Evolutionary conservation across 2,113 vertebrate genomes (phyloP), one percentile per base, ranked within the genome.

Genomic region (Nothoprocta pentlandii): DNA sequence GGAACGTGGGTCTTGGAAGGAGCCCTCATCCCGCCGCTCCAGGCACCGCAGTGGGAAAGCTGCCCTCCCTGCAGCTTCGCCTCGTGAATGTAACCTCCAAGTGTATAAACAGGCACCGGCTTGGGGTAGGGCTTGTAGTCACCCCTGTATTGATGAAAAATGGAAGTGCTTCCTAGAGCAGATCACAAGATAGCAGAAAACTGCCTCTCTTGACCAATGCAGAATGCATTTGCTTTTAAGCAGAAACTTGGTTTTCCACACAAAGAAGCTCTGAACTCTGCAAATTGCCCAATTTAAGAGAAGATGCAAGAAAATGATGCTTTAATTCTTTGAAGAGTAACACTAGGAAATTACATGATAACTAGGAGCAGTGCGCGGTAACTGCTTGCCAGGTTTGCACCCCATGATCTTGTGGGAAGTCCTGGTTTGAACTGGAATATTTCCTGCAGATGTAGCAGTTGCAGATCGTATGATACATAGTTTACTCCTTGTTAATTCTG

Each of bases 401-500:
- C 8, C 3, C 6, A 64, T 4, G 2, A 77, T 69, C 92, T 66
- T 82, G 41, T 22, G 59, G 39, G 46, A 2, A 75, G 89, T 80
- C 83, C 74, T 19, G 49, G 92, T 51, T 5, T 53, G 63, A 94
- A 68, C 41, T 1, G 3, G 22, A 82, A 34, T 67, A 90, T 32
- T 89, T 64, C 69, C 82, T 83, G 85, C 89, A 44, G 85, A 22
- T 19, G 66, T 4, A 64, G 89, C 88, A 28, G 22, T 25, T 75
- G 93, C 74, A 95, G 91, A 88, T 88, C 2, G 10, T 78, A 85
- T 23, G 74, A 93, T 46, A 49, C 39, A 64, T 80, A 69, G 96
- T 95, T 90, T 85, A 92, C 87, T 28, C 79, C 94, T 63, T 34
- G 73, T 80, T 95, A 95, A 95, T 96, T 91, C 95, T 53, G 8